Base-by-base conservation (phyloP, 2,113 vertebrate genomes). In the Leptobrachium ailaonicum region DNA sequence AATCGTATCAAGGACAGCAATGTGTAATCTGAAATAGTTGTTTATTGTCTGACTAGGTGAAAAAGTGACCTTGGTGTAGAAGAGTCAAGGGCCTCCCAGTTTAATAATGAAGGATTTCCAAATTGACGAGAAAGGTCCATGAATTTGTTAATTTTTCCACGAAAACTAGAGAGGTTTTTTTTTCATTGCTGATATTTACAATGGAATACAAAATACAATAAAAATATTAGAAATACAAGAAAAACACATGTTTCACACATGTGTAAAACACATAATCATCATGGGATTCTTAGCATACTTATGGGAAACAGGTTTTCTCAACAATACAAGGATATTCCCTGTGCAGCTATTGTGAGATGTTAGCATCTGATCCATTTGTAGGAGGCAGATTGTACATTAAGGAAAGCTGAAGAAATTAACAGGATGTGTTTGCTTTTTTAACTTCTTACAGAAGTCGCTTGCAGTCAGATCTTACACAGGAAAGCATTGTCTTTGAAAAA, bases 301-400 rank as follows among this genome's bases (percentile, higher is more conserved):
- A 60, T 1, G 32, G 54, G 43, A 69, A 81, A 62, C 13, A 58
- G 53, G 12, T 6, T 6, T 67, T 42, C 20, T 32, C 44, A 43
- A 81, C 79, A 81, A 81, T 75, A 50, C 64, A 50, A 75, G 72
- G 72, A 81, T 81, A 81, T 75, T 75, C 79, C 79, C 79, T 81
- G 72, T 68, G 69, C 67, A 60, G 79, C 43, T 41, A 74, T 75
- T 81, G 62, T 67, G 43, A 43, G 2, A 45, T 10, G 2, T 12
- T 47, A 20, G 12, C 32, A 6, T 32, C n/a, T 47, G 8, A 62
- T 9, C 54, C 45, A 44, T 20, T 43, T 68, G 47, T 58, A 14
- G 12, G 41, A 13, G 20, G 20, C 47, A 3, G 6, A 56, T 10
- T 20, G 6, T 11, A 41, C 71, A 3, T 45, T 40, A 20, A 62